These are phyloP conservation scores for Drosophila mulleri DNA, from an alignment of 2,888 invertebrate species.

Conservation along the genomic window DNA sequence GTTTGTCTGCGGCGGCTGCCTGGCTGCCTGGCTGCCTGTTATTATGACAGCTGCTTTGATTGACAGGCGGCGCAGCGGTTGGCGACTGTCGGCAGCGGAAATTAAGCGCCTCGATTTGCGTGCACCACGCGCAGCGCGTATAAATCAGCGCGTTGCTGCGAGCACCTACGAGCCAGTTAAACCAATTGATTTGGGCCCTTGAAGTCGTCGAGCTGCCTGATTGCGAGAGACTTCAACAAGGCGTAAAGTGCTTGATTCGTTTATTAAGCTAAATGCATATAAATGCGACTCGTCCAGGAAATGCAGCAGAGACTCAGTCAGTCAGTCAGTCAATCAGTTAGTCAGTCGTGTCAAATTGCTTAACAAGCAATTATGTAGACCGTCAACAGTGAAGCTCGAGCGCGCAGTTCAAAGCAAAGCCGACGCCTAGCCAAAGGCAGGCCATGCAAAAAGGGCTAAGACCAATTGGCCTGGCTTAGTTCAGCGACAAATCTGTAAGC, in stretches of 20 bases:
- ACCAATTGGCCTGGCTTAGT: constrained; percentile 15
- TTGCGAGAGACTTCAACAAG: constrained; percentile 44
- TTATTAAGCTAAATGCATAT: constrained; percentile 46
- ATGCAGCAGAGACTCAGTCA: constrained; percentile 26
- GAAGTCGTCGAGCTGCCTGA: constrained; percentile 9
- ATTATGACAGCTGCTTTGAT: constrained; percentile 71
- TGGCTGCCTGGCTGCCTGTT: constrained; percentile 23
- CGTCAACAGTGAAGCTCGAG: constrained; percentile 40
- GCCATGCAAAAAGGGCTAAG: constrained; percentile 29
- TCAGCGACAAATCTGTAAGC: constrained; percentile 42
- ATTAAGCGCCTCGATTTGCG: constrained; percentile 79
- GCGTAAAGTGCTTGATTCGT: constrained; percentile 44
- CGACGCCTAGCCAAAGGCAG: constrained; percentile 24
- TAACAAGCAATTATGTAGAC: constrained; percentile 61
- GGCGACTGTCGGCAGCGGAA: constrained; percentile 69
- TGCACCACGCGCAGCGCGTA: constrained; percentile 67
- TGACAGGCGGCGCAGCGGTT: constrained; percentile 59
- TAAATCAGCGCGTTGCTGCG: constrained; percentile 74
- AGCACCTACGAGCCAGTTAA: constrained; percentile 9
- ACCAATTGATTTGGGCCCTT: constrained; percentile 55
- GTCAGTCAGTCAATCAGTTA: constrained; percentile 19
- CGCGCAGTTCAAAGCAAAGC: constrained; percentile 39
- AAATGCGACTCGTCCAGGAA: constrained; percentile 25
- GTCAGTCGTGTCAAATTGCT: constrained; percentile 58
- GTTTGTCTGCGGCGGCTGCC: background rate